Evolutionary conservation across 2,113 vertebrate genomes (phyloP), one percentile per base, ranked within the genome.

Genomic region (Alexandromys fortis): DNA sequence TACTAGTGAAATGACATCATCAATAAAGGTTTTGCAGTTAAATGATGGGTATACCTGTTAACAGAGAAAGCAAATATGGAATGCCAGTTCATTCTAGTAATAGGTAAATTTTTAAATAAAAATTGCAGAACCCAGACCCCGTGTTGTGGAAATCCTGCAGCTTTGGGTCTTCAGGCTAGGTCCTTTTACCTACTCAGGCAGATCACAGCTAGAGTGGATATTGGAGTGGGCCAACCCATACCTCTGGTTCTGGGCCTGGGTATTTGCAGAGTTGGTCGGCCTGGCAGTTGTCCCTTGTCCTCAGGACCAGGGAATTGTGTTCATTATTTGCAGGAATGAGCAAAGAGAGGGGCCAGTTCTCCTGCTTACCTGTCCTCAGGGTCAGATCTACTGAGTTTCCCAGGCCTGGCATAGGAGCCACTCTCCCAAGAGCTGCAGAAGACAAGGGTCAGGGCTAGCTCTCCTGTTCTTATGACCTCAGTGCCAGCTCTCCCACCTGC

Each of bases 71-170:
- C 42, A 73, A 94, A 65, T 22, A 76, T 22, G 83, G 45, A 75
- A 90, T 87, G 75, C 73, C 63, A 83, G 10, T 38, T 85, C 45
- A 88, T 85, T 94, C 42, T 49, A 70, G n/a, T 77, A 91, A 68
- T 4, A 26, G 9, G 61, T 86, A 28, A n/a, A 26, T 47, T 19
- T 82, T 67, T 47, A 38, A 73, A 90, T 70, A 21, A 58, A 93
- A 90, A 75, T 94, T 70, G 75, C 22, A 87, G 81, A 92, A 87
- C 38, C 14, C 49, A 52, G 49, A 8, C 49, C 12, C 35, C 1
- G 7, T n/a, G 68, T 19, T 19, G 16, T 19, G 35, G 68, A 72
- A 8, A n/a, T n/a, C 70, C 35, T n/a, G 35, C 17, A 72, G 70
- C 35, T n/a, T 19, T 72, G 33, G 30, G 33, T 70, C 68, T 70